Base-by-base conservation (phyloP, 2,113 vertebrate species). In the Riparia riparia region DNA sequence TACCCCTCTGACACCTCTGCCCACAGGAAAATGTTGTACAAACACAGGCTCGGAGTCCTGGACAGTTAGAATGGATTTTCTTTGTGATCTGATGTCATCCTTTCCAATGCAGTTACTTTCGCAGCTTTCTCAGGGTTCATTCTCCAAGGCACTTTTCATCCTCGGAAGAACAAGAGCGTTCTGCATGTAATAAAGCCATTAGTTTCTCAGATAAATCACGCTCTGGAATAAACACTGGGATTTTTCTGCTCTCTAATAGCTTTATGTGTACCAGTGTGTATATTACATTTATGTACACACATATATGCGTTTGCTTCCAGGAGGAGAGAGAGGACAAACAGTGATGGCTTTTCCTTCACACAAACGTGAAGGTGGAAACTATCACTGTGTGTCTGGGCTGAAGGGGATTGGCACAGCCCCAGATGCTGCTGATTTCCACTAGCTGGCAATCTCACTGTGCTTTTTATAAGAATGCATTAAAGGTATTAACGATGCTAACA, bases 401-500 rank as follows among this genome's bases (percentile, higher is more conserved):
- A 45, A 57, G 64, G 12, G 69, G 77, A 31, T 7, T 82, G 90
- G 90, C 84, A 53, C 12, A 1, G 73, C 82, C 69, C 39, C 91
- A 74, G 72, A 3, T 32, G 7, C 71, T 81, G 64, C 89, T 89
- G 77, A 34, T 89, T 83, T 70, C 90, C 77, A 31, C 84, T 77
- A 53, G 72, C 92, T 87, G 92, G 61, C 57, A 81, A 47, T 47
- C 82, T 87, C 44, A 10, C 53, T 17, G 73, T 44, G 16, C 21
- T 73, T 54, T 63, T 89, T 66, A 25, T 47, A 14, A 80, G 83
- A 72, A 56, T 9, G 41, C 49, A 22, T 96, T 73, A 68, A 37
- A 86, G 80, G 57, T 69, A 73, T 90, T 91, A 90, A 90, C 71
- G 81, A 73, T 77, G 80, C 44, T 82, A 92, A 86, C 74, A 82